A percentile compares a stretch with the other conserved stretches of the same genome.
Conservation (phyloP, 2,113 vertebrate genomes). For the Coreoperca whiteheadi region DNA sequence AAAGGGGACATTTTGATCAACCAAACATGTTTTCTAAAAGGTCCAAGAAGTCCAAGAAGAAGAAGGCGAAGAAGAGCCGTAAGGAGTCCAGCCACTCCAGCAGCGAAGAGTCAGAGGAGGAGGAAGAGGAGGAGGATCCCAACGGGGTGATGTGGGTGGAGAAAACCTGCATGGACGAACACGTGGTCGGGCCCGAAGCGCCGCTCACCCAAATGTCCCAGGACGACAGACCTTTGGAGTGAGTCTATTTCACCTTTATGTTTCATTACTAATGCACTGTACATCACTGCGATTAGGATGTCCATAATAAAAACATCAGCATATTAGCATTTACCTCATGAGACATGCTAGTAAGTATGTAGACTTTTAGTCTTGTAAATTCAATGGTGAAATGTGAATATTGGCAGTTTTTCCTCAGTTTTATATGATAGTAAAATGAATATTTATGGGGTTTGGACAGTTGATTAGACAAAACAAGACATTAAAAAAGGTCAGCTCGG, state of each 20-base stretch:
- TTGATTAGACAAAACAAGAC: no score
- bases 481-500: no score
- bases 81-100: constrained; percentile 92
- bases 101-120: constrained; percentile 90
- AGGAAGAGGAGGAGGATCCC: constrained; percentile 89
- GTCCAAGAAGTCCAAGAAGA: constrained; percentile 93
- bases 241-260: constrained; percentile 71
- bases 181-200: constrained; percentile 94
- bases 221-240: constrained; percentile 95
- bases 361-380: background rate
- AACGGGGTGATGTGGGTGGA: constrained; percentile 92
- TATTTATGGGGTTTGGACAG: no score
- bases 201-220: constrained; percentile 93
- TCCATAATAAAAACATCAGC: background rate
- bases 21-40: constrained; percentile 60
- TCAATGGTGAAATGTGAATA: background rate
- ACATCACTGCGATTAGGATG: background rate
- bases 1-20: background rate
- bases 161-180: constrained; percentile 88
- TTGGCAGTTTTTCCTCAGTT: no score
- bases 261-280: background rate
- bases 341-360: background rate
- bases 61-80: constrained; percentile 90
- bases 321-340: background rate
- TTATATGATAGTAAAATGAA: no score